Percentiles rank a stretch among this genome's conserved stretches.
Evolutionary conservation across 2,797 vertebrate species (phyloP).

Genomic region (Sparus aurata): DNA sequence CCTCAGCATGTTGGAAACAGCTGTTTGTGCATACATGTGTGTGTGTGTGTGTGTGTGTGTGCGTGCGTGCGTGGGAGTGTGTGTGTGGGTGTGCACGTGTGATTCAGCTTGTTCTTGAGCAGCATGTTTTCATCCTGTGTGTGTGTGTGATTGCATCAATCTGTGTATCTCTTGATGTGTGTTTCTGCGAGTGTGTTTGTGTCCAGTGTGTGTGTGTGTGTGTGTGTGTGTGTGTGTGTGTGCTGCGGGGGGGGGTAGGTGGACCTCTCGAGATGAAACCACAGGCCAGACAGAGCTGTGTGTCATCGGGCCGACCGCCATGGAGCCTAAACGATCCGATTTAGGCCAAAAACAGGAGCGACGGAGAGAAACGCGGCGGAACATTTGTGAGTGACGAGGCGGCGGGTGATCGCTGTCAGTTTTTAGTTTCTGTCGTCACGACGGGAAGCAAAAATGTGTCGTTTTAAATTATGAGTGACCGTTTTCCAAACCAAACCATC

Average conservation of each 20-base stretch:
- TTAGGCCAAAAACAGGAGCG: slow-evolving; percentile 46
- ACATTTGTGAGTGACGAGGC: slow-evolving; percentile 22
- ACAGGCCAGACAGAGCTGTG: slow-evolving; percentile 80
- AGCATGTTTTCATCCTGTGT: slow-evolving; percentile 74
- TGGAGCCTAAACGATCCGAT: slow-evolving; percentile 57
- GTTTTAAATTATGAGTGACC: background rate
- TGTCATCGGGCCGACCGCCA: slow-evolving; percentile 73
- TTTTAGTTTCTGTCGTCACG: slow-evolving; percentile 1
- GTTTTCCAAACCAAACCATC: background rate
- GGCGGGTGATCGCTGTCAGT: background rate
- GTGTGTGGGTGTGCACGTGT: slow-evolving; percentile 42
- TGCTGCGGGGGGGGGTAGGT: slow-evolving; percentile 27
- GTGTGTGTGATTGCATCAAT: slow-evolving; percentile 41
- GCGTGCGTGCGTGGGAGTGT: slow-evolving; percentile 44
- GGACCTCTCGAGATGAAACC: slow-evolving; percentile 82
- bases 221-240: slow-evolving; percentile 25
- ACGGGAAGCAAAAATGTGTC: background rate
- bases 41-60: slow-evolving; percentile 45
- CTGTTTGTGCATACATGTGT: slow-evolving; percentile 66
- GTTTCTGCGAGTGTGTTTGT: slow-evolving; percentile 25
- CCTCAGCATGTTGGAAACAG: slow-evolving; percentile 83
- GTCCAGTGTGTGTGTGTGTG: slow-evolving; percentile 28
- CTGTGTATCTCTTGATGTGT: slow-evolving; percentile 54
- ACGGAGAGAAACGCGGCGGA: slow-evolving; percentile 45
- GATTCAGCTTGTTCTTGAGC: slow-evolving; percentile 63